These are phyloP conservation scores for Latrodectus geometricus DNA, from an alignment of 1,140 invertebrate species.

Conservation along the genomic window DNA sequence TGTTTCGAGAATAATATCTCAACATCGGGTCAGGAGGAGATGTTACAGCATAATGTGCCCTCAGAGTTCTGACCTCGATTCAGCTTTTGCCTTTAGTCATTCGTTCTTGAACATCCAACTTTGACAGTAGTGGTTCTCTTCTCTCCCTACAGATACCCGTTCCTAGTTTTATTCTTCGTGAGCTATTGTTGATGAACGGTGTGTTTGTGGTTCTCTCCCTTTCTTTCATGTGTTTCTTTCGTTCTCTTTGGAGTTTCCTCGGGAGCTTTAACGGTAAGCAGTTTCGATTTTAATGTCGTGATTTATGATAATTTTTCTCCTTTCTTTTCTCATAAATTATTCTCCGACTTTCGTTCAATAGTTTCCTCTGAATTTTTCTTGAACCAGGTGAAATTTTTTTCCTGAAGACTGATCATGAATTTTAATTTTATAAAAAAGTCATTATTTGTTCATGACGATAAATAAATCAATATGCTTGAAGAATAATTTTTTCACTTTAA, in stretches of 20 bases:
- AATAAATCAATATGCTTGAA: too few relatives aligned
- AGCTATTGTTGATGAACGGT: constrained; percentile 42
- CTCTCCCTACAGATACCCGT: constrained; percentile 8
- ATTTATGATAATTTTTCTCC: too few relatives aligned
- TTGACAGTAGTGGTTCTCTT: constrained; percentile 51
- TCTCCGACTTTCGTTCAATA: too few relatives aligned
- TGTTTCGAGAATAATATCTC: not conserved
- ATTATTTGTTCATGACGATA: too few relatives aligned
- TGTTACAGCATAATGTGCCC: constrained; percentile 55
- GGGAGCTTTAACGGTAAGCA: constrained; percentile 2
- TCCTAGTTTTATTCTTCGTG: constrained; percentile 26
- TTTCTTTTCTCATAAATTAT: too few relatives aligned
- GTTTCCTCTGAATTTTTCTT: too few relatives aligned
- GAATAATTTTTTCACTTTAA: too few relatives aligned
- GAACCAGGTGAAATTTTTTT: too few relatives aligned
- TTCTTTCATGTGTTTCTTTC: constrained; percentile 17
- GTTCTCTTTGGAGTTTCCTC: not conserved
- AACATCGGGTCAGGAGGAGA: constrained; percentile 43
- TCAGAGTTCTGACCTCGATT: constrained; percentile 53
- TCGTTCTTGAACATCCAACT: constrained; percentile 40
- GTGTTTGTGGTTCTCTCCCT: not conserved
- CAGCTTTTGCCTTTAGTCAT: constrained; percentile 52
- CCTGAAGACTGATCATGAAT: too few relatives aligned
- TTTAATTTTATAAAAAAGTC: too few relatives aligned
- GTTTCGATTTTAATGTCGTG: not conserved